phyloP scores from a whole-genome alignment of 2,888 invertebrate genomes.

The Silvanus unidentatus region DNA sequence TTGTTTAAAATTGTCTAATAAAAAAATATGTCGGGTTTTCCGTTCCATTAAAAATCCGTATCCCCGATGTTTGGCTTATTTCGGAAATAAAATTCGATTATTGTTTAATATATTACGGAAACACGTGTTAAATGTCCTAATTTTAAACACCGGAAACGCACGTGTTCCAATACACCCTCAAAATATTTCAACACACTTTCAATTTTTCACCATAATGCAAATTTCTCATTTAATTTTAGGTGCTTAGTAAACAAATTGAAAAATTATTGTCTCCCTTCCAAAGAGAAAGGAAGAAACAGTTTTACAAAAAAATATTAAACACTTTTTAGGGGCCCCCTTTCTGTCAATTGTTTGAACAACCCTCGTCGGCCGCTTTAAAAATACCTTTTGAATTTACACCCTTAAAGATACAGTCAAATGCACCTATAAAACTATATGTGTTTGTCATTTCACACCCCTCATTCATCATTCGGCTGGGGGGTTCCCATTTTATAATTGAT shows the following conservation, averaged over 20 bases:
- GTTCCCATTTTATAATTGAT: constrained; percentile 25
- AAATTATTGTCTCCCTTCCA: no score
- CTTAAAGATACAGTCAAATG: no score
- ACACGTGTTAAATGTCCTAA: constrained; percentile 14
- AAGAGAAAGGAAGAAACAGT: no score
- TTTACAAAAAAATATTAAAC: constrained; percentile 12
- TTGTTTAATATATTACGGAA: constrained; percentile 4
- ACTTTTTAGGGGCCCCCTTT: constrained; percentile 19
- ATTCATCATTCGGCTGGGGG: constrained; percentile 27
- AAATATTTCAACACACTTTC: background rate
- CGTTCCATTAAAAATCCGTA: no score
- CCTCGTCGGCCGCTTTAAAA: constrained; percentile 4
- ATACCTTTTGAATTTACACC: constrained; percentile 17
- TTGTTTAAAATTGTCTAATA: no score
- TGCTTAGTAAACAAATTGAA: no score
- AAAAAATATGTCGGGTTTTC: no score
- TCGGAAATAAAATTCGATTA: no score
- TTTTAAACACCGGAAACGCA: constrained; percentile 22
- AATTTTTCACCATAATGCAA: no score
- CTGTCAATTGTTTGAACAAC: constrained; percentile 5
- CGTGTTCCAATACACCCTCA: constrained; percentile 12
- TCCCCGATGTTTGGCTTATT: background rate
- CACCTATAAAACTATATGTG: no score
- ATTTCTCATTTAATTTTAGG: no score
- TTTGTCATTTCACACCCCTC: constrained; percentile 35